Evolutionary conservation across 2,797 vertebrate species (phyloP), one percentile per base, ranked within the genome.

Genomic region (Threskiornis aethiopicus): DNA sequence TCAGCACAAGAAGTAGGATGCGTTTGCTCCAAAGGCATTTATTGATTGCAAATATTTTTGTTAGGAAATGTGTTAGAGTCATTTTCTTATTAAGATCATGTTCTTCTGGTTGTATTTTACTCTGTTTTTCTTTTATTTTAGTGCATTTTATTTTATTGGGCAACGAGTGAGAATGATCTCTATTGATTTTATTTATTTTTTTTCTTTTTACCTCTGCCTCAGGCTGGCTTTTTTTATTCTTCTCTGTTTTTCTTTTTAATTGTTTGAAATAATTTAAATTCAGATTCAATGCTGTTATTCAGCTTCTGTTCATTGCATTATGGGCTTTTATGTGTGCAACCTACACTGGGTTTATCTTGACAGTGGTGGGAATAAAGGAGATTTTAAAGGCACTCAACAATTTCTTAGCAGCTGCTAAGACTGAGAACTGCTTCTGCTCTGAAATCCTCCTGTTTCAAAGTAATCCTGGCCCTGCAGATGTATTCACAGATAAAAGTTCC

Each of bases 401-500:
- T 90, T 84, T 94, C 65, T 70, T 75, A 92, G 81, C 25, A 93
- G 78, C 31, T 89, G 69, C 49, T 86, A 51, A 92, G 73, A 88
- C 22, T 0, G 4, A 41, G 24, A 31, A 21, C 39, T 59, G 35
- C 28, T 84, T 22, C 44, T 91, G 54, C 69, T 91, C 44, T 88
- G 80, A 87, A 84, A 86, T 94, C 49, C 33, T 90, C 61, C 42
- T 64, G 10, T 89, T 96, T 77, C 80, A 88, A 78, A 83, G 67
- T 86, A 87, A 93, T 90, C 65, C 51, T 72, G 28, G 35, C 33
- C 71, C 46, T 79, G 73, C 28, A 84, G 93, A 97, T 93, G 35
- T 72, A 91, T 71, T 92, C 62, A 76, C 19, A 86, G 90, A 96
- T 95, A 73, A 84, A 88, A 59, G 51, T 81, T 72, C 37, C 78